Conservation (phyloP, 2,888 invertebrate species). For the Heliconius sara region DNA sequence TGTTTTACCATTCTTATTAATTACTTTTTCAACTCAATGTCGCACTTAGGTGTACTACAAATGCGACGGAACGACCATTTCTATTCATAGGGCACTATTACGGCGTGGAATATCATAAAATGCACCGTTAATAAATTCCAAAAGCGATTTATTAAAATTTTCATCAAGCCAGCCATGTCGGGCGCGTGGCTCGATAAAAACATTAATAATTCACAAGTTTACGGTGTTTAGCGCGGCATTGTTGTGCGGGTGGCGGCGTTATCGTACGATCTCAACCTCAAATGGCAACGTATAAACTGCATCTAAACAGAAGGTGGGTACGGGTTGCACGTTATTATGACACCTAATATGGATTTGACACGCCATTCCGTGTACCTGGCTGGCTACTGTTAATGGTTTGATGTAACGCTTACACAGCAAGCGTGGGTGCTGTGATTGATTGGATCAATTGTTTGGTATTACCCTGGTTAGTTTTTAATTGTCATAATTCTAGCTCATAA, state of each 20-base stretch:
- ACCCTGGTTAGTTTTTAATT: conserved; percentile 32
- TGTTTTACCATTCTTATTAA: not conserved
- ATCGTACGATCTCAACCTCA: conserved; percentile 70
- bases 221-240: conserved; percentile 78
- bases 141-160: conserved; percentile 78
- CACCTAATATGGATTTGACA: conserved; percentile 79
- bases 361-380: conserved; percentile 66
- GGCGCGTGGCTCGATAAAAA: conserved; percentile 68
- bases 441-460: conserved; percentile 50
- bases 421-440: conserved; percentile 64
- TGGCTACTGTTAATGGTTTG: conserved; percentile 63
- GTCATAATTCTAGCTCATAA: not conserved
- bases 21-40: not conserved
- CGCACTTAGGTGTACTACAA: not conserved
- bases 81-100: conserved; percentile 36
- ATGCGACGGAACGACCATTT: not conserved
- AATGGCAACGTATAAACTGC: conserved; percentile 71
- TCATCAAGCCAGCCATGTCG: conserved; percentile 74
- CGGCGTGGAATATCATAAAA: conserved; percentile 37
- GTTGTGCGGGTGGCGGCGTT: conserved; percentile 70
- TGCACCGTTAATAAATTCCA: conserved; percentile 64
- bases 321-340: conserved; percentile 69
- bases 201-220: conserved; percentile 84
- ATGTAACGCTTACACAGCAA: conserved; percentile 53
- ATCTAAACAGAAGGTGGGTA: conserved; percentile 65